phyloP scores from a whole-genome alignment of 1,140 invertebrate genomes.

The Sarcophaga peregrina region DNA sequence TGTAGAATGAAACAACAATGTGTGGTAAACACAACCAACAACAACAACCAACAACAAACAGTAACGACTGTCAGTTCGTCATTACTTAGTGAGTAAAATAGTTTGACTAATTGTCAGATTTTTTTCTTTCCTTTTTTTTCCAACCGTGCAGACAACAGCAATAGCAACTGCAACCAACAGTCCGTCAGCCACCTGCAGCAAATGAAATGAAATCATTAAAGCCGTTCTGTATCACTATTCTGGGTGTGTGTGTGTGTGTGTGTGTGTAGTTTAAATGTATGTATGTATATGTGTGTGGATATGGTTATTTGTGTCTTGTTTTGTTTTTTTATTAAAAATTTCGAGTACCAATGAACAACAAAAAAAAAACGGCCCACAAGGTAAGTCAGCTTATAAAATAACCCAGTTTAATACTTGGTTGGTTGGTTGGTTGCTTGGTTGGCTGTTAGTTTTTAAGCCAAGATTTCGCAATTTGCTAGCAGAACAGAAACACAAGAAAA shows the following conservation, averaged over 20 bases:
- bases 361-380: conserved; percentile 41
- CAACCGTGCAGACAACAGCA: conserved; percentile 30
- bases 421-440: background rate
- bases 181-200: conserved; percentile 37
- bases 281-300: background rate
- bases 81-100: background rate
- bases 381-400: conserved; percentile 39
- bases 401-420: background rate
- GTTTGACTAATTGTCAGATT: background rate
- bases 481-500: background rate
- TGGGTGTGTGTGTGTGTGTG: background rate
- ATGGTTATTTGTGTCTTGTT: background rate
- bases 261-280: background rate
- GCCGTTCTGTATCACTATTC: background rate
- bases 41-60: background rate
- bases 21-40: background rate
- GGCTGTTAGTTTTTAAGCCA: conserved; percentile 20
- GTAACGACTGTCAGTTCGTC: background rate
- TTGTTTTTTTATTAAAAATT: conserved; percentile 23
- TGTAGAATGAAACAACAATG: conserved; percentile 37
- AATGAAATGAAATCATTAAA: conserved; percentile 40
- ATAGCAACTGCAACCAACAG: background rate
- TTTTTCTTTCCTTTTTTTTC: background rate
- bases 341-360: conserved; percentile 34
- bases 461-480: conserved; percentile 28